A percentile compares a stretch with the other conserved stretches of the same genome.
phyloP scores from a whole-genome alignment of 1,140 invertebrate species.

The Polypedilum pembai region DNA sequence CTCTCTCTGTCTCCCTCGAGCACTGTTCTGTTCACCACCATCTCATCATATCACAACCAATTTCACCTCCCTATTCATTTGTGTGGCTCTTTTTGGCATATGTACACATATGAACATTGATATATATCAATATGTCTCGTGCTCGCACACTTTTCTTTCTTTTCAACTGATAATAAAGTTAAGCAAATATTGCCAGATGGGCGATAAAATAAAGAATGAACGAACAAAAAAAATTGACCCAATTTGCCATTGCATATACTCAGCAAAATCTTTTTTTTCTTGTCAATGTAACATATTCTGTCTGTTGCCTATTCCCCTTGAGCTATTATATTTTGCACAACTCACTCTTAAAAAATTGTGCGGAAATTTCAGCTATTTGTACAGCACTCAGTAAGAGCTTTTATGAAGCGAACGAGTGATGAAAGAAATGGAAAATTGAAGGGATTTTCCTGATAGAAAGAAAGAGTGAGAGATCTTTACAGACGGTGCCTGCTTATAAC shows the following conservation, averaged over 20 bases:
- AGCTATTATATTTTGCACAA: neutral
- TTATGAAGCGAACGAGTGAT: neutral
- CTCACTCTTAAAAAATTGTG: neutral
- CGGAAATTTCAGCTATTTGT: slow-evolving; percentile 12
- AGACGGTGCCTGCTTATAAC: neutral
- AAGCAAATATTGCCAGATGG: slow-evolving; percentile 16
- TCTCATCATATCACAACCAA: slow-evolving; percentile 11
- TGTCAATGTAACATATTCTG: neutral
- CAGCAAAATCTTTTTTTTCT: neutral
- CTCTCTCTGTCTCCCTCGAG: neutral
- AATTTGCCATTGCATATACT: neutral
- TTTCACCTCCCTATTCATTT: slow-evolving; percentile 16
- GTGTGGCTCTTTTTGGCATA: neutral
- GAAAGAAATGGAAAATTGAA: neutral
- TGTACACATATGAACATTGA: neutral
- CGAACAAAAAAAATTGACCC: slow-evolving; percentile 2
- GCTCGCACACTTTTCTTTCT: neutral
- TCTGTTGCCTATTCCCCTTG: neutral
- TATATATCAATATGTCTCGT: neutral
- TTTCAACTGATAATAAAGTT: slow-evolving; percentile 14
- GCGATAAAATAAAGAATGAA: neutral
- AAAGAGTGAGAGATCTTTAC: no score
- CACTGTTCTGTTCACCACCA: slow-evolving; percentile 2
- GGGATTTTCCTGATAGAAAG: neutral
- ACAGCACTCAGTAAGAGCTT: neutral